Base-by-base conservation (phyloP, 2,113 vertebrate genomes). In the Sylvilagus bachmani region DNA sequence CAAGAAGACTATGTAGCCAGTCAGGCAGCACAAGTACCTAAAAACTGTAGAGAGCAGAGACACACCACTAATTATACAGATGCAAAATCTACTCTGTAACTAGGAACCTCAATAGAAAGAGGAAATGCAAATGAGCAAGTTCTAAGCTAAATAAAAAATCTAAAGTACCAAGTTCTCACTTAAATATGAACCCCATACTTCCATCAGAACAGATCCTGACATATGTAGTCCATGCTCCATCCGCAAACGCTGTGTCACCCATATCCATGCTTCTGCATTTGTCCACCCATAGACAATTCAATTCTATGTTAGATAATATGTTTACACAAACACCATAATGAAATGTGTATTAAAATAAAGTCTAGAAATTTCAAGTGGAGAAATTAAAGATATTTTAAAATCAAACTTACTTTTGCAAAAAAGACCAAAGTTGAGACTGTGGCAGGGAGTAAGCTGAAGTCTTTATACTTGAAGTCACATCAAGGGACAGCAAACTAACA, bases 321-420 rank as follows among this genome's bases (percentile, higher is more conserved):
- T 66, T 77, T 62, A 62, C 14, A 58, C 19, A 21, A 58, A 16
- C 19, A 58, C 55, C 13, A 58, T 58, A 58, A 58, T 58, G 14
- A 16, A 86, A 73, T 27, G 12, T 10, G 61, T 14, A 31, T 24
- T 31, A 81, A 84, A 14, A 44, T 0, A 66, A 78, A 69, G 33
- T 29, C 51, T 51, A 66, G 21, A 95, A 91, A 92, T 78, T 55
- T 94, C 62, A 85, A 90, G 36, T 86, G 87, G n/a, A 93, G 51
- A 81, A 75, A 69, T 49, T 10, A 74, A 85, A 74, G 3, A 36
- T 66, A 5, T 61, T 51, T 94, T 36, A 29, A 70, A 82, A 38
- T 7, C 70, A 9, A 81, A 51, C 22, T 78, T 70, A 36, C 44
- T 83, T 70, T 38, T 79, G 77, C 78, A 93, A 93, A 64, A 19